Evolutionary conservation across 2,797 vertebrate genomes (phyloP).

Genomic region (Synanceia verrucosa): DNA sequence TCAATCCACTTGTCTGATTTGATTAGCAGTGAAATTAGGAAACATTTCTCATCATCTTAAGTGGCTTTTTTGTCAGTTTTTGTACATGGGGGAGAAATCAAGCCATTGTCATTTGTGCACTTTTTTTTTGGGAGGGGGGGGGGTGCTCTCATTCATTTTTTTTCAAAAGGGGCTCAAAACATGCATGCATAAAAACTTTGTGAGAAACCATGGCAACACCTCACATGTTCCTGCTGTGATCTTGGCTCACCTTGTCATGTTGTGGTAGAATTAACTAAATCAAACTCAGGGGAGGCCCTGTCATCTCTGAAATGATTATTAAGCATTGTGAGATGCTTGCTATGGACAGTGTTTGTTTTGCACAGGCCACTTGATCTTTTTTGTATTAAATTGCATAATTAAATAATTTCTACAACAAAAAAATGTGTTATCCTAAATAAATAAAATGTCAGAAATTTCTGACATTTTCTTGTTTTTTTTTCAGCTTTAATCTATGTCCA

Average conservation of each 20-base stretch:
- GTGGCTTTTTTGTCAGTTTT: constrained; percentile 13
- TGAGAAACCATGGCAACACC: constrained; percentile 63
- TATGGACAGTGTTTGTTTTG: not conserved
- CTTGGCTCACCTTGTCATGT: constrained; percentile 44
- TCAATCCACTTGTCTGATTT: constrained; percentile 22
- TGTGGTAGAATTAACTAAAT: constrained; percentile 32
- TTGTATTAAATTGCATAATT: not conserved
- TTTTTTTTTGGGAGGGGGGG: constrained; percentile 36
- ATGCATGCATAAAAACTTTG: constrained; percentile 27
- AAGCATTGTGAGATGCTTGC: constrained; percentile 12
- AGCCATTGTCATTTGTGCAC: constrained; percentile 63
- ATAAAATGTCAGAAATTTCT: too few species aligned
- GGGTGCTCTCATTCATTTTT: constrained; percentile 61
- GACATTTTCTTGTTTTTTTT: too few species aligned
- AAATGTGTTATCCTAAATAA: not conserved
- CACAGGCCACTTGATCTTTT: not conserved
- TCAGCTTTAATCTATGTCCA: not conserved
- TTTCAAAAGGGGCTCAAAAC: constrained; percentile 64
- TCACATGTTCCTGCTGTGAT: constrained; percentile 38
- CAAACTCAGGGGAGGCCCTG: constrained; percentile 21
- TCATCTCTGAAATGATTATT: constrained; percentile 28
- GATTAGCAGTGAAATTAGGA: constrained; percentile 4
- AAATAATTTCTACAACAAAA: not conserved
- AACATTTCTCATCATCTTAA: constrained; percentile 24
- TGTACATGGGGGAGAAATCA: constrained; percentile 26